Evolutionary conservation across 2,113 vertebrate genomes (phyloP).

Genomic region (Danio rerio): GRCz12tu NC_133193.1:5371501-5372000

Average conservation of each 20-base stretch:
- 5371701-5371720: not conserved
- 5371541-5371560: no score
- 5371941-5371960: constrained; percentile 44
- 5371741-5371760: not conserved
- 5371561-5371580: no score
- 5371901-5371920: constrained; percentile 51
- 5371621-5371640: not conserved
- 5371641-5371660: not conserved
- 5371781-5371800: constrained; percentile 15
- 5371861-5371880: not conserved
- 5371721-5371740: not conserved
- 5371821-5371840: constrained; percentile 11
- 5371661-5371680: not conserved
- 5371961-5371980: constrained; percentile 29
- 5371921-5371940: constrained; percentile 53
- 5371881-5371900: constrained; percentile 22
- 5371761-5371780: not conserved
- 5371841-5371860: constrained; percentile 11
- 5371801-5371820: constrained; percentile 38
- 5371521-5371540: no score
- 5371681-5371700: not conserved
- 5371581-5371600: not conserved
- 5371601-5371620: not conserved
- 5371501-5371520: no score
- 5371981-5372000: constrained; percentile 14